phyloP scores from a whole-genome alignment of 2,113 vertebrate genomes.

The Eulemur rufifrons region DNA sequence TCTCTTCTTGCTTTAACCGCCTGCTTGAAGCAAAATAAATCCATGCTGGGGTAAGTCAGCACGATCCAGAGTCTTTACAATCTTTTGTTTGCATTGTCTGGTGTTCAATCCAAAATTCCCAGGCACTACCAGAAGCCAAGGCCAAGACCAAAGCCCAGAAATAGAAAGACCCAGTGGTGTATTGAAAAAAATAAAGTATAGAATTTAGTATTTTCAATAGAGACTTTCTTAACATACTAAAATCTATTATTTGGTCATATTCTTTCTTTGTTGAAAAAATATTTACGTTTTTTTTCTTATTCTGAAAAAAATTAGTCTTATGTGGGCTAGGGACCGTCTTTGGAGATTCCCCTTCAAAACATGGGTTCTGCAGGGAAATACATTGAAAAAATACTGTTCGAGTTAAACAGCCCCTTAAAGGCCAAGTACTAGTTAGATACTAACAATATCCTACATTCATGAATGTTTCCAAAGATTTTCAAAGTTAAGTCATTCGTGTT shows the following conservation, averaged over 20 bases:
- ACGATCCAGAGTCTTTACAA: not conserved
- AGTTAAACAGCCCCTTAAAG: fast-evolving
- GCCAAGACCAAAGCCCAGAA: not conserved
- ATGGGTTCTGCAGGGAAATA: not conserved
- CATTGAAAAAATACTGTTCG: not conserved
- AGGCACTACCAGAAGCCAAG: not conserved
- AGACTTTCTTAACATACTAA: not conserved
- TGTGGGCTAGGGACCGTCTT: not conserved
- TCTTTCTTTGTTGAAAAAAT: not conserved
- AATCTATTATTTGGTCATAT: not conserved
- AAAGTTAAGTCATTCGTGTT: not conserved
- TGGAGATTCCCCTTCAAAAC: not conserved
- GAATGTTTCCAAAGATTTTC: too few species aligned
- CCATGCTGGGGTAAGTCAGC: not conserved
- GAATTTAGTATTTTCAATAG: not conserved
- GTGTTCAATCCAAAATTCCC: not conserved
- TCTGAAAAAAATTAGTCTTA: not conserved
- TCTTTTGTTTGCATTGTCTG: not conserved
- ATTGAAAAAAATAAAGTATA: not conserved
- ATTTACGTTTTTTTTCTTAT: not conserved
- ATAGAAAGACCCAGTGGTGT: not conserved
- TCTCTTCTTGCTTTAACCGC: not conserved
- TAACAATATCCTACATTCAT: fast-evolving
- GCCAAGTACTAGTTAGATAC: not conserved
- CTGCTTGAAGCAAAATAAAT: not conserved